Conservation (phyloP, 2,113 vertebrate genomes). For the Phylloscopus trochiloides region DNA sequence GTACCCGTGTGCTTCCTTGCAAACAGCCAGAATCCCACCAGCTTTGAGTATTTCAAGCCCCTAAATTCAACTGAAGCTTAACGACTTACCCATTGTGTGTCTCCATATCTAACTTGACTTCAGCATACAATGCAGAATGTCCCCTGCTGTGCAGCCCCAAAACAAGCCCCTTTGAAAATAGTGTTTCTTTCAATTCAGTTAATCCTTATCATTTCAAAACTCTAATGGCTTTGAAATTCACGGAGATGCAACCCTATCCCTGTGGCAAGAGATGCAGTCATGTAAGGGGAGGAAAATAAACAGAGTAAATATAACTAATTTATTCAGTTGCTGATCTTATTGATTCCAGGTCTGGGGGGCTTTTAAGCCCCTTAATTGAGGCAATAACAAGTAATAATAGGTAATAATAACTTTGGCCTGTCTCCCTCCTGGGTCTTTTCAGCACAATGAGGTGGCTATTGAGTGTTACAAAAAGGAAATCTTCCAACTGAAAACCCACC, state of each 20-base stretch:
- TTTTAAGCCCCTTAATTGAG: background rate
- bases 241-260: background rate
- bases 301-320: background rate
- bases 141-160: background rate
- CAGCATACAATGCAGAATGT: background rate
- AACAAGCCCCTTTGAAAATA: background rate
- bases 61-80: background rate
- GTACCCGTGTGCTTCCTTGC: background rate
- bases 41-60: background rate
- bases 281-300: background rate
- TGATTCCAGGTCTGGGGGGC: background rate
- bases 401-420: conserved; percentile 15
- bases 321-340: background rate
- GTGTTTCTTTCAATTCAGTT: background rate
- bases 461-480: background rate
- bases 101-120: background rate
- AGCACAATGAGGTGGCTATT: background rate
- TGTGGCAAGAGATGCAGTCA: background rate
- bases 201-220: background rate
- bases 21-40: background rate
- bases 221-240: background rate
- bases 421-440: background rate
- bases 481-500: background rate
- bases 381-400: conserved; percentile 2
- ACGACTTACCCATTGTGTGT: background rate